Base-by-base conservation (phyloP, 2,113 vertebrate species). In the Coptodon bakossiorum region DNA sequence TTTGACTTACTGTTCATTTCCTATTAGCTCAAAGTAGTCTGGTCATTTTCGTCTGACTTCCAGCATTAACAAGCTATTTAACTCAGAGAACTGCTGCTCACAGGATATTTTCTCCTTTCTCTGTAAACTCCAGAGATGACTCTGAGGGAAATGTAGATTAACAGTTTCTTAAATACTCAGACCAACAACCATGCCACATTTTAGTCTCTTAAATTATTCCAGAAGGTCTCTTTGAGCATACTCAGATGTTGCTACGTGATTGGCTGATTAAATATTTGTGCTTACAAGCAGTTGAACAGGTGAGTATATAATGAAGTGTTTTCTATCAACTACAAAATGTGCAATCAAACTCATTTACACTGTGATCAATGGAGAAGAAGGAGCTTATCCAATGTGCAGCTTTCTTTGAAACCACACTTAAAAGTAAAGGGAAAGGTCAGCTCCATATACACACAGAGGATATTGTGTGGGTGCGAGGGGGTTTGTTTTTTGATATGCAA, bases 361-460 rank as follows among this genome's bases (percentile, higher is more conserved):
- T 52, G 45, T 78, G 29, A 86, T 63, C 63, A 89, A 10, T 84
- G 52, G 31, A 78, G 43, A 76, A 57, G 29, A 82, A 87, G 16
- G 38, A 61, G 45, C 36, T 76, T 22, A 56, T 82, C 31, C 78
- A 80, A 50, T 66, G n/a, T 63, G 29, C n/a, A 45, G 27, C 48
- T 31, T 29, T 78, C 79, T 89, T 89, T 93, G 81, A 91, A 92
- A 78, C 13, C 43, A 34, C 50, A 66, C 73, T 84, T 92, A 50
- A 93, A 93, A 89, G 90, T 82, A 52, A 84, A 76, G 66, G 52
- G 17, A 88, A 93, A 93, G 91, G 90, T 61, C 90, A 88, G 54
- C 7, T 82, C 14, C 31, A 34, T 27, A 85, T 16, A 12, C 40
- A 82, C 56, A 76, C n/a, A 54, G 68, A 73, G 82, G 80, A 83